Evolutionary conservation across 2,113 vertebrate species (phyloP).

Genomic region (Corydoras maculifer): DNA sequence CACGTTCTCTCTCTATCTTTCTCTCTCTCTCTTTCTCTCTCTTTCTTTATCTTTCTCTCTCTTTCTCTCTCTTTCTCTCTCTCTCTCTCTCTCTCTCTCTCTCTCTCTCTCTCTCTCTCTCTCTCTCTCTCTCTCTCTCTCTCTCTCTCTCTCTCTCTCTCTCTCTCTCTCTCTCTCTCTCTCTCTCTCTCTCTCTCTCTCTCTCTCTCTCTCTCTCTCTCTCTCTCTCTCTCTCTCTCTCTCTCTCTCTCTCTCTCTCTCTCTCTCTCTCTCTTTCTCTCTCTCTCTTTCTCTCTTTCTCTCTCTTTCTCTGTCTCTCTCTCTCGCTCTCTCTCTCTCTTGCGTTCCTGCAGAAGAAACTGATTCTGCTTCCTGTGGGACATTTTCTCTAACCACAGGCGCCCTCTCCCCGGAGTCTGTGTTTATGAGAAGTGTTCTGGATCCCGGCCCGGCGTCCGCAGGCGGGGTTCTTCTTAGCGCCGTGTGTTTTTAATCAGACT

Average conservation of each 20-base stretch:
- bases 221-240: too few relatives aligned
- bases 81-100: too few relatives aligned
- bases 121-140: too few relatives aligned
- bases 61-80: too few relatives aligned
- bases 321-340: background rate
- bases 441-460: constrained; percentile 17
- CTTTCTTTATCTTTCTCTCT: too few relatives aligned
- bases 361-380: constrained; percentile 34
- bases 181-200: too few relatives aligned
- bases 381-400: constrained; percentile 23
- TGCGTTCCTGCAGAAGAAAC: background rate
- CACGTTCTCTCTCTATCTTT: background rate
- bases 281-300: background rate
- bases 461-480: constrained; percentile 3
- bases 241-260: too few relatives aligned
- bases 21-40: too few relatives aligned
- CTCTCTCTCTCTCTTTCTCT: too few relatives aligned
- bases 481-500: constrained; percentile 3
- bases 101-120: too few relatives aligned
- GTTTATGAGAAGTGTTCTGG: constrained; percentile 32
- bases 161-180: background rate
- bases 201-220: too few relatives aligned
- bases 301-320: background rate
- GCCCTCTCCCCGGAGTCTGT: constrained; percentile 10
- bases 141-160: too few relatives aligned